phyloP scores from a whole-genome alignment of 2,797 vertebrate genomes.

The Pseudochirops corinnae region DNA sequence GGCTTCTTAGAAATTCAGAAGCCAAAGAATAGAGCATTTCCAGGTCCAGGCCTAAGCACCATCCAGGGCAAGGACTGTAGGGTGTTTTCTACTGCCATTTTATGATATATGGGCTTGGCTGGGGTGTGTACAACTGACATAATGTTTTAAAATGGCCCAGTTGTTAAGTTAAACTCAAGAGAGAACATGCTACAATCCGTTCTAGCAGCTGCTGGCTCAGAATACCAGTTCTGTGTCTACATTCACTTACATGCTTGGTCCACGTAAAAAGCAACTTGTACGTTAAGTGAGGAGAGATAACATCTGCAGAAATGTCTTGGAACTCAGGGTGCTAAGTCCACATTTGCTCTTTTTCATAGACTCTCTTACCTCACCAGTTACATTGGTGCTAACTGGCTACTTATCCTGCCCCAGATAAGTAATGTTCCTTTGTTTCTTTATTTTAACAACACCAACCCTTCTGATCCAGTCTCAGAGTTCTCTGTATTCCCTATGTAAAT shows the following conservation, averaged over 20 bases:
- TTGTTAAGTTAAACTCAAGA: slow-evolving; percentile 61
- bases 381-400: slow-evolving; percentile 58
- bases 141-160: slow-evolving; percentile 58
- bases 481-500: slow-evolving; percentile 53
- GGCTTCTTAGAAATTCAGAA: slow-evolving; percentile 54
- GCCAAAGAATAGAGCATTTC: slow-evolving; percentile 51
- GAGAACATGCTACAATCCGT: slow-evolving; percentile 59
- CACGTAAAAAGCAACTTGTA: slow-evolving; percentile 53
- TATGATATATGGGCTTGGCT: slow-evolving; percentile 18
- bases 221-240: background rate
- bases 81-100: slow-evolving; percentile 56
- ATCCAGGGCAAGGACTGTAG: slow-evolving; percentile 38
- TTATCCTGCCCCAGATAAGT: slow-evolving; percentile 49
- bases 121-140: slow-evolving; percentile 35
- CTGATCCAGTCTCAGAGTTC: slow-evolving; percentile 33
- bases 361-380: slow-evolving; percentile 45
- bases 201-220: slow-evolving; percentile 32
- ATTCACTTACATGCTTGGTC: slow-evolving; percentile 40
- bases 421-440: slow-evolving; percentile 44
- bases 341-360: slow-evolving; percentile 62
- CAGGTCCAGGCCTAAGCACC: slow-evolving; percentile 44
- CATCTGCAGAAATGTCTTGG: slow-evolving; percentile 39
- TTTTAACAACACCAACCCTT: slow-evolving; percentile 25
- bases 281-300: slow-evolving; percentile 56
- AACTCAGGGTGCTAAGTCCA: slow-evolving; percentile 44